Conservation (phyloP, 2,888 invertebrate genomes). For the Lasioglossum morio region DNA sequence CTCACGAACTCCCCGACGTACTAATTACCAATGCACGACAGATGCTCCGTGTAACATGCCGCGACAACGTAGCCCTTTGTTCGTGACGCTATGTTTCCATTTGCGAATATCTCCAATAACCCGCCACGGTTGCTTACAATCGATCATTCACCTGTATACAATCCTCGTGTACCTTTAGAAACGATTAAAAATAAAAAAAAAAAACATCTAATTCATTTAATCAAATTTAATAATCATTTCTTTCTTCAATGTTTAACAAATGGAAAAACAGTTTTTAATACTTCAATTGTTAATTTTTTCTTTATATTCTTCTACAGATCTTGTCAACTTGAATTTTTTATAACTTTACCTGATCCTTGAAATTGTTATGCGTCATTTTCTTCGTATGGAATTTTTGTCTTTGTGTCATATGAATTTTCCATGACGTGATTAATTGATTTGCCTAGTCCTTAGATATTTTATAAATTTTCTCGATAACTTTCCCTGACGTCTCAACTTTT, state of each 20-base stretch:
- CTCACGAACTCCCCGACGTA: slow-evolving; percentile 45
- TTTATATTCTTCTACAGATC: not conserved
- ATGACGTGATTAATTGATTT: not conserved
- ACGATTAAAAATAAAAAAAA: not conserved
- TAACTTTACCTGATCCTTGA: too few species aligned
- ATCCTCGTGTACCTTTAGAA: not conserved
- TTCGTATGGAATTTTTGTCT: not conserved
- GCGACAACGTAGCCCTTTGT: slow-evolving; percentile 51
- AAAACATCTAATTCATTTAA: not conserved
- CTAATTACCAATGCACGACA: slow-evolving; percentile 60
- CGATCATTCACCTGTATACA: not conserved
- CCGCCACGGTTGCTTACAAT: not conserved
- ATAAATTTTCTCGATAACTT: too few species aligned
- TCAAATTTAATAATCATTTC: not conserved
- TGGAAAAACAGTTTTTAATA: too few species aligned
- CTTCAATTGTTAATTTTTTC: not conserved
- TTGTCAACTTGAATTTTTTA: too few species aligned
- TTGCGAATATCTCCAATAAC: slow-evolving; percentile 24
- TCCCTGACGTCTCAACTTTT: not conserved
- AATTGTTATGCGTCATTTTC: not conserved
- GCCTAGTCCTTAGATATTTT: not conserved
- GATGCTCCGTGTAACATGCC: slow-evolving; percentile 33
- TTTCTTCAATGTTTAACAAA: not conserved
- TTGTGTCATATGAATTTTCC: not conserved
- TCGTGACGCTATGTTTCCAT: slow-evolving; percentile 48